A percentile compares a stretch with the other conserved stretches of the same genome.
Evolutionary conservation across 2,797 vertebrate species (phyloP).

Genomic region (Triplophysa bombifrons): DNA sequence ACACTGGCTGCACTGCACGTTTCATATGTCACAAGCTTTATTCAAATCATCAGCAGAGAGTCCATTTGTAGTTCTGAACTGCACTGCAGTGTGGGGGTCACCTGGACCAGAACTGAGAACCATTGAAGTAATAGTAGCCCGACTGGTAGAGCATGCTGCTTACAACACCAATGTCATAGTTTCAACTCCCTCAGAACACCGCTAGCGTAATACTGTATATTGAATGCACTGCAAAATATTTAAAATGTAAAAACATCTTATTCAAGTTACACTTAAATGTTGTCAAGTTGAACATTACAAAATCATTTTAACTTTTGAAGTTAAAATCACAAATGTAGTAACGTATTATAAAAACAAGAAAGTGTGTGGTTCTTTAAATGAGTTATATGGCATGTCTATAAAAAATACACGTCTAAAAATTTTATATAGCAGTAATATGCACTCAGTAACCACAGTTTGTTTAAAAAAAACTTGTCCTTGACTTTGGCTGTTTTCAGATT

Average conservation of each 20-base stretch:
- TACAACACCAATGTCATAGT: no score
- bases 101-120: not conserved
- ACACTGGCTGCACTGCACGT: no score
- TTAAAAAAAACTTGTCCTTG: not conserved
- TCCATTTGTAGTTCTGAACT: not conserved
- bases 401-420: not conserved
- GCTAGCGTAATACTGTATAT: no score
- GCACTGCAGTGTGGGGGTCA: not conserved
- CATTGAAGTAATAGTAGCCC: not conserved
- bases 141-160: not conserved
- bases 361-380: not conserved
- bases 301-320: no score
- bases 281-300: no score
- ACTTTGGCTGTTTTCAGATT: not conserved
- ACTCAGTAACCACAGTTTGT: not conserved
- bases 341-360: not conserved
- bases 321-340: not conserved
- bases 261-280: no score
- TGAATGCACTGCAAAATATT: not conserved
- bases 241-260: no score
- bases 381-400: not conserved
- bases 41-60: no score
- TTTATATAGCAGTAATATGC: not conserved
- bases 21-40: no score
- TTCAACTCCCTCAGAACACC: no score